Conservation (phyloP, 1,140 invertebrate species). For the Drosophila nikananu region DNA sequence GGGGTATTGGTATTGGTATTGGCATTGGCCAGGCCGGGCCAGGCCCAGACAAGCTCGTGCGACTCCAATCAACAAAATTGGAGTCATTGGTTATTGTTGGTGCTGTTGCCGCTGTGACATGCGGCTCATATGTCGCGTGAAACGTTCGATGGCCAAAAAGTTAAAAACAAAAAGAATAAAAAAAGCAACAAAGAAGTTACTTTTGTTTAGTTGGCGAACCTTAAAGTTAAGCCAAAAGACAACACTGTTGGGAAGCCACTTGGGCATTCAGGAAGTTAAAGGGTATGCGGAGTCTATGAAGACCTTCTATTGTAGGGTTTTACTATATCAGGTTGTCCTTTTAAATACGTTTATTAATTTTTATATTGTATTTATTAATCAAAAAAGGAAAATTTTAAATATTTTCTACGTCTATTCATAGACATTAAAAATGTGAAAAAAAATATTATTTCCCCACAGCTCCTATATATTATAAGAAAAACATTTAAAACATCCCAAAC, state of each 20-base stretch:
- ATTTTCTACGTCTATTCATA: background rate
- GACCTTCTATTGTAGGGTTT: background rate
- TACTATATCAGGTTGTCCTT: background rate
- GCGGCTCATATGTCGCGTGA: slow-evolving; percentile 60
- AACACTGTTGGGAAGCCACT: slow-evolving; percentile 15
- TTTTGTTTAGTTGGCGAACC: slow-evolving; percentile 40
- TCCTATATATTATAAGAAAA: background rate
- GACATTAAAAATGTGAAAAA: background rate
- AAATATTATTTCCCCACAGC: background rate
- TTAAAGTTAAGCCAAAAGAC: slow-evolving; percentile 41
- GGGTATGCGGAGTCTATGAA: slow-evolving; percentile 13
- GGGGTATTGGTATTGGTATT: slow-evolving; percentile 2
- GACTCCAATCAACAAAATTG: slow-evolving; percentile 77
- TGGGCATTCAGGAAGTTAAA: background rate
- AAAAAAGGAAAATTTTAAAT: background rate
- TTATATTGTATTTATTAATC: background rate
- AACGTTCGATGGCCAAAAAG: slow-evolving; percentile 24
- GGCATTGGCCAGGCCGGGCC: slow-evolving; percentile 13
- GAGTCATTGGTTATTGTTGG: slow-evolving; percentile 65
- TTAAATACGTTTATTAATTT: background rate
- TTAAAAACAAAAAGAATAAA: background rate
- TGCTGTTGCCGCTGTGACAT: slow-evolving; percentile 42
- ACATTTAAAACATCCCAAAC: background rate
- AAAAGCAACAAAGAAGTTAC: slow-evolving; percentile 36
- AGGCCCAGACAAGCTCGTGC: slow-evolving; percentile 35